Evolutionary conservation across 2,888 invertebrate species (phyloP).

Genomic region (Cotesia congregata): DNA sequence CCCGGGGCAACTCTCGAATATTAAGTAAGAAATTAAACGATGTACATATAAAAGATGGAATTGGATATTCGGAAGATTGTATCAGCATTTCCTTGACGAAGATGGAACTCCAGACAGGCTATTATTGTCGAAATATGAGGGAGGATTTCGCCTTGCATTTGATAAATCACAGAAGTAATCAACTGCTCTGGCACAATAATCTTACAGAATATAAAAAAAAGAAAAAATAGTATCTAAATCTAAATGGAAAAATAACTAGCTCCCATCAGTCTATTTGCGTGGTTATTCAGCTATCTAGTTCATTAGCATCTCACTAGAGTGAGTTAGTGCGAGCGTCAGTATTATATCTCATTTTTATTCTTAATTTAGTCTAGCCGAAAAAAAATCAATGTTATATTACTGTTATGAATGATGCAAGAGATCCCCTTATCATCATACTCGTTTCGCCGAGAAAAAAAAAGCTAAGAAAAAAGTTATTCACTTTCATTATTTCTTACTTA

Average conservation of each 20-base stretch:
- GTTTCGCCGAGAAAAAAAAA: background rate
- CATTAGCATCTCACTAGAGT: background rate
- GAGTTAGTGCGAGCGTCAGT: background rate
- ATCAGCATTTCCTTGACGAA: background rate
- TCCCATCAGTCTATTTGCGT: background rate
- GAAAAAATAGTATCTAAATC: background rate
- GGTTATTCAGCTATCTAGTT: background rate
- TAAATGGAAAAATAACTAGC: constrained; percentile 5
- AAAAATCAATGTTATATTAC: background rate
- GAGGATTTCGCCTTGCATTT: background rate
- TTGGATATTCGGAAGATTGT: background rate
- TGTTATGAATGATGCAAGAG: background rate
- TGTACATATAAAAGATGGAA: background rate
- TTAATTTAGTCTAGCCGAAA: background rate
- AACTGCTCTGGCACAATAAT: background rate
- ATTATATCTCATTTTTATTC: background rate
- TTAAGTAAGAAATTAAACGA: background rate
- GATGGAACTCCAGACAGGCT: background rate
- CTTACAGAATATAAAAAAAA: background rate
- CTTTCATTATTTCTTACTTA: background rate
- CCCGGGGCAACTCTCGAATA: background rate
- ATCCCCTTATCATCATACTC: background rate
- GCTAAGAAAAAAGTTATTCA: background rate
- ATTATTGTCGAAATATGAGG: background rate
- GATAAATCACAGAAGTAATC: constrained; percentile 8